phyloP scores from a whole-genome alignment of 2,888 invertebrate species.

The Geotrupes spiniger region DNA sequence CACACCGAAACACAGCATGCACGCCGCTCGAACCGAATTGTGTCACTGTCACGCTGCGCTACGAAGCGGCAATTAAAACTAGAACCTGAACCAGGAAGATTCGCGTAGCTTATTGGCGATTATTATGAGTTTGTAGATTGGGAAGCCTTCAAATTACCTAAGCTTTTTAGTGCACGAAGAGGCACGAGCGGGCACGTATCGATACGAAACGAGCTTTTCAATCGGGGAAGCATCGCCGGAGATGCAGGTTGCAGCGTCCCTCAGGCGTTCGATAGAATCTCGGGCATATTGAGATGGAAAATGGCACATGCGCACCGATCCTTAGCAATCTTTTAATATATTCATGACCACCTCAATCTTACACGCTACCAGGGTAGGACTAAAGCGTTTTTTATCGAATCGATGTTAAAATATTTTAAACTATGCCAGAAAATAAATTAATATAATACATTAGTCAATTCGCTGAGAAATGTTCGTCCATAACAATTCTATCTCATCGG shows the following conservation, averaged over 20 bases:
- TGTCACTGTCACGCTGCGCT: background rate
- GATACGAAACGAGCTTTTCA: conserved; percentile 26
- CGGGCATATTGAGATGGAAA: conserved; percentile 6
- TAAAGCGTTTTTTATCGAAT: too few species aligned
- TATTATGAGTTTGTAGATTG: conserved; percentile 28
- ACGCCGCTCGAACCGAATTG: conserved; percentile 9
- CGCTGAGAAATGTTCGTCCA: too few species aligned
- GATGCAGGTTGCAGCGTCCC: conserved; percentile 27
- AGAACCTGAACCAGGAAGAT: conserved; percentile 21
- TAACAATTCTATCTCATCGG: too few species aligned
- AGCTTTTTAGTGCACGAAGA: conserved; percentile 22
- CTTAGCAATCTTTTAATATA: too few species aligned
- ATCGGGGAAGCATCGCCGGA: conserved; percentile 19
- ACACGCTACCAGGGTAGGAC: too few species aligned
- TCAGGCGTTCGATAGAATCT: conserved; percentile 27
- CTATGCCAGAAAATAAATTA: too few species aligned
- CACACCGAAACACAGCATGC: conserved; percentile 3
- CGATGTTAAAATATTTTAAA: too few species aligned
- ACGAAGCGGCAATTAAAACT: background rate
- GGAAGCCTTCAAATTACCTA: conserved; percentile 23
- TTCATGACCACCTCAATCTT: too few species aligned
- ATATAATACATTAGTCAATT: too few species aligned
- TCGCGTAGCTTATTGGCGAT: conserved; percentile 30
- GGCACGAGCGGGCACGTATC: conserved; percentile 23
- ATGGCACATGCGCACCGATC: conserved; percentile 1